Base-by-base conservation (phyloP, 2,888 invertebrate species). In the Abrostola triplasia region DNA sequence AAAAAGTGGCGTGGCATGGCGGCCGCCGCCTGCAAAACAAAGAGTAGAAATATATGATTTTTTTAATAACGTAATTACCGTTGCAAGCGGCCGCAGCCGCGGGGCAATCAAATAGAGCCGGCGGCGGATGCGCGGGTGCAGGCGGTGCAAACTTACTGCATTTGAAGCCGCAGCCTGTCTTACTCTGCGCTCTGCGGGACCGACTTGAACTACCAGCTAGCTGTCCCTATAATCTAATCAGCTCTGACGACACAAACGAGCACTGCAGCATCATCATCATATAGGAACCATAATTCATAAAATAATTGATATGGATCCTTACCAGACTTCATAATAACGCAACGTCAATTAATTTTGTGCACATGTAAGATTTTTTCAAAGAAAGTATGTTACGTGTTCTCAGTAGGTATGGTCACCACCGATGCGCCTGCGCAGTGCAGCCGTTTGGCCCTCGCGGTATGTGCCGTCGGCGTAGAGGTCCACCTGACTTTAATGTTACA, bases 31-130 rank as follows among this genome's bases (percentile, higher is more conserved):
- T 37, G 69, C 80, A 83, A 84, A 86, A 85, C 79, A 80, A 84
- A 73, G 68, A 86, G 76, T 76, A 73, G 62, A 69, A 76, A 84
- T 84, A 75, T 64, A 67, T 73, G 60, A 62, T 85, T 83, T 85
- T 85, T 87, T 84, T 82, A 88, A 87, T 86, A 86, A 84, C 86
- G 84, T 87, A 87, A 88, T 90, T 79, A 86, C 82, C 75, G 79
- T 76, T 70, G 77, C 62, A 59, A 64, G 64, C 53, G 67, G 53
- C 41, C 62, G 66, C 59, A 65, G 70, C 75, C 76, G 77, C 74
- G 67, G 73, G 77, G 74, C 65, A 64, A 64, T 51, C 64, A 35
- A 37, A 58, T 59, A 69, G 76, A 59, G 70, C 75, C 65, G 44
- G 64, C 67, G 49, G 42, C 59, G 58, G 60, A n/a, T 13, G 24